These are phyloP conservation scores for Anser brachyrhynchus DNA, from an alignment of 2,113 vertebrate species.

Conservation along the genomic window DNA sequence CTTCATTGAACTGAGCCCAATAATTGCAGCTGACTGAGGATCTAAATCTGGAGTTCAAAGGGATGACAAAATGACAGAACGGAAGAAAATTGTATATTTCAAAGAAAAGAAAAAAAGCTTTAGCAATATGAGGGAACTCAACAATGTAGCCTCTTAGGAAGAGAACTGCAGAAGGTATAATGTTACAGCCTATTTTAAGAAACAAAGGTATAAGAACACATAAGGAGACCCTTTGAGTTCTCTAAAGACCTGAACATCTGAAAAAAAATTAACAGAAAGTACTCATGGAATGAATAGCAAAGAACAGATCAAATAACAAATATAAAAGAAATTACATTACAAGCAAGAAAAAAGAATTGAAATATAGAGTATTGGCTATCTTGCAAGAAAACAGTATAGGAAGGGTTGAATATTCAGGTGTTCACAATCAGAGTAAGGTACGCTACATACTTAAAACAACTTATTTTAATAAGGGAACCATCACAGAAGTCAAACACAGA, in stretches of 20 bases:
- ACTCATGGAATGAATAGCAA: accelerated
- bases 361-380: neutral
- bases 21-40: neutral
- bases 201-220: neutral
- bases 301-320: neutral
- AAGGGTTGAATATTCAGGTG: neutral
- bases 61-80: neutral
- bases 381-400: neutral
- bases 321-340: neutral
- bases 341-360: neutral
- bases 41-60: neutral
- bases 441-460: neutral
- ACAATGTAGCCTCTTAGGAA: neutral
- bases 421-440: neutral
- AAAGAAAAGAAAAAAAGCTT: neutral
- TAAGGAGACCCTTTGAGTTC: neutral
- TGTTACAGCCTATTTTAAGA: neutral
- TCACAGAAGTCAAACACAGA: neutral
- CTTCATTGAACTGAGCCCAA: neutral
- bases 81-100: neutral
- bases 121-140: neutral
- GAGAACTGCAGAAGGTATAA: neutral
- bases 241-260: neutral
- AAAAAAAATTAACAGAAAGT: neutral
- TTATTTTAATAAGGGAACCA: neutral